Percentiles rank a stretch among this genome's conserved stretches.
These are phyloP conservation scores for Theretra japonica DNA, from an alignment of 2,888 invertebrate genomes.

Conservation along the genomic window DNA sequence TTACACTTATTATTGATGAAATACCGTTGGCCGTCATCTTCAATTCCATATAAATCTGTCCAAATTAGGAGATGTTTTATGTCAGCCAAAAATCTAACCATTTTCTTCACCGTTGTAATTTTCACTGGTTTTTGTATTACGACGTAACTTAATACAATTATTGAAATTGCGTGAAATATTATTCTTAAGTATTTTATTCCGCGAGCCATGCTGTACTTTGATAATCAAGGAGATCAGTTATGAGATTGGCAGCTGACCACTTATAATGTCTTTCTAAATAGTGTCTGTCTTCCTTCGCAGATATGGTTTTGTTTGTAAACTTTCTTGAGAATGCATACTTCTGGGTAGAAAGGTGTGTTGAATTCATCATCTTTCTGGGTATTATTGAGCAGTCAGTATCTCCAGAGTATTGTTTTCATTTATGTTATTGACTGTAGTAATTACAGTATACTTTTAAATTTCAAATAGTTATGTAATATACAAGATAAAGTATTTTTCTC, in stretches of 20 bases:
- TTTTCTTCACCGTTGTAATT: conserved; percentile 41
- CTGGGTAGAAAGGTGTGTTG: conserved; percentile 6
- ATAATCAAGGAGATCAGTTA: neutral
- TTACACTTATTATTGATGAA: conserved; percentile 57
- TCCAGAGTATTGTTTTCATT: neutral
- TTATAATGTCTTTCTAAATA: neutral
- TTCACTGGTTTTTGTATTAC: conserved; percentile 42
- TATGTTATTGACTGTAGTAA: neutral
- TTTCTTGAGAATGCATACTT: conserved; percentile 26
- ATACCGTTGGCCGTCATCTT: conserved; percentile 55
- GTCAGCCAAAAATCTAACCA: conserved; percentile 59
- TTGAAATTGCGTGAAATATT: conserved; percentile 42
- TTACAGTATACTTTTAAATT: too few relatives aligned
- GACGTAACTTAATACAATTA: conserved; percentile 43
- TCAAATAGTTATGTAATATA: too few relatives aligned
- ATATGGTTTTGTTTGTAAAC: conserved; percentile 4
- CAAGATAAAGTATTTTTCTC: too few relatives aligned
- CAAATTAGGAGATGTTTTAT: conserved; percentile 69
- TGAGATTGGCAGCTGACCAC: neutral
- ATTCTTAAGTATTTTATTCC: conserved; percentile 45
- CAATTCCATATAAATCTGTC: conserved; percentile 56
- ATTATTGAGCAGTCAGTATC: neutral
- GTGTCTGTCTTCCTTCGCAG: neutral
- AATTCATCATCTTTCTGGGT: neutral
- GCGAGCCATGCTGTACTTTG: conserved; percentile 46